phyloP scores from a whole-genome alignment of 2,888 invertebrate genomes.

The Apotomis capreana region DNA sequence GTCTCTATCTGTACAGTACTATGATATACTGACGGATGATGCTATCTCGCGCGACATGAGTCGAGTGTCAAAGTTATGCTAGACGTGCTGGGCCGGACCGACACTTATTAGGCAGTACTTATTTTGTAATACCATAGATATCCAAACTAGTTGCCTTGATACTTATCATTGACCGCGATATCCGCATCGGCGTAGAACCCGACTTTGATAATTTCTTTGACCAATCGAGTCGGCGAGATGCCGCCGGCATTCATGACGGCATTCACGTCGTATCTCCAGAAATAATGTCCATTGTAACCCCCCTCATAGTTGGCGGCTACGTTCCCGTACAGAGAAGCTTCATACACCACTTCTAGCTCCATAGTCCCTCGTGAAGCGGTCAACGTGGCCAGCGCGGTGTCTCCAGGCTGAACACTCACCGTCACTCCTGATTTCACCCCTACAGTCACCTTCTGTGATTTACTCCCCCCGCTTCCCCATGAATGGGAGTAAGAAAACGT shows the following conservation, averaged over 20 bases:
- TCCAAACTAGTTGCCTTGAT: too few relatives aligned
- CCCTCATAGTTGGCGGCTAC: slow-evolving; percentile 24
- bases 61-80: too few relatives aligned
- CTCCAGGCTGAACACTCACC: slow-evolving; percentile 17
- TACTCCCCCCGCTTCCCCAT: slow-evolving; percentile 14
- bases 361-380: slow-evolving; percentile 31
- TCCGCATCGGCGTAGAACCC: slow-evolving; percentile 35
- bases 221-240: slow-evolving; percentile 17
- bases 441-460: slow-evolving; percentile 6
- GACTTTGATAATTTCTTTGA: slow-evolving; percentile 32
- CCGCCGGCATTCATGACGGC: slow-evolving; percentile 18
- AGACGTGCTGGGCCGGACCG: too few relatives aligned
- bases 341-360: slow-evolving; percentile 36
- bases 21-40: too few relatives aligned
- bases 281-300: slow-evolving; percentile 23
- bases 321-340: slow-evolving; percentile 5
- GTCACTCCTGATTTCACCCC: slow-evolving; percentile 14
- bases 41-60: too few relatives aligned
- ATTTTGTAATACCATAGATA: too few relatives aligned
- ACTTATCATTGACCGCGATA: too few relatives aligned
- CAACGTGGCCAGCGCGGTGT: slow-evolving; percentile 17
- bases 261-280: slow-evolving; percentile 32
- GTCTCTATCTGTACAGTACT: too few relatives aligned
- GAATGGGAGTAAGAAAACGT: slow-evolving; percentile 30
- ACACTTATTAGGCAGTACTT: too few relatives aligned